Evolutionary conservation across 2,797 vertebrate genomes (phyloP), one percentile per base, ranked within the genome.

Genomic region (Nyctalus aviator): DNA sequence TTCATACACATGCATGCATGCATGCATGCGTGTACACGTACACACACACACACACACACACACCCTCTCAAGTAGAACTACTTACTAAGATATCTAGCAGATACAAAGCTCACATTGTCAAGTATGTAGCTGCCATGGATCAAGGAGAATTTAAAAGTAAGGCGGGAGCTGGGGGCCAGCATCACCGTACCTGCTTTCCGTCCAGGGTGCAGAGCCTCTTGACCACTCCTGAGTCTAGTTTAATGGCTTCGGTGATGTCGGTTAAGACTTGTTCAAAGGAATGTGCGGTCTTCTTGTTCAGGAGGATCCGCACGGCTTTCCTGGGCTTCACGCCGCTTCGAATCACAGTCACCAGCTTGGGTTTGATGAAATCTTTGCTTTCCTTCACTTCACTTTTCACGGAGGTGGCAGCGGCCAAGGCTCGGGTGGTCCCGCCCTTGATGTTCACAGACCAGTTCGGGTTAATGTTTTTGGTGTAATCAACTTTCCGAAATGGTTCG

Each of bases 281-380:
- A 98, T 99, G 99, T 0, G 99, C 99, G 0, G 99, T 99, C 98
- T 99, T 99, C 98, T 99, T 99, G 94, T 99, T 99, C 93, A 99
- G 99, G 92, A 99, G 99, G 85, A 99, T 98, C 57, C 99, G 98
- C 12, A 99, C 99, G 0, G 99, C 99, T 97, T 99, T 99, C 71
- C 99, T 99, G 0, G 99, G 99, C 96, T 99, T 99, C 77, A 99
- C 99, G 4, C 99, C 99, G 53, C 99, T 99, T 68, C 99, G 99
- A 96, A 99, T 99, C 96, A 99, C 99, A 1, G 99, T 99, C 98
- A 99, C 99, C 25, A 99, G 94, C 83, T 99, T 99, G 97, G 99
- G 99, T 93, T 99, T 99, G 97, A 99, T 99, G 98, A 99, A 99
- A 85, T 99, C 99, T 97, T 99, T 99, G 94, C 98, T 98, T 93